Percentiles rank a stretch among this genome's conserved stretches.
phyloP scores from a whole-genome alignment of 2,888 invertebrate species.

The Plebejus argus region DNA sequence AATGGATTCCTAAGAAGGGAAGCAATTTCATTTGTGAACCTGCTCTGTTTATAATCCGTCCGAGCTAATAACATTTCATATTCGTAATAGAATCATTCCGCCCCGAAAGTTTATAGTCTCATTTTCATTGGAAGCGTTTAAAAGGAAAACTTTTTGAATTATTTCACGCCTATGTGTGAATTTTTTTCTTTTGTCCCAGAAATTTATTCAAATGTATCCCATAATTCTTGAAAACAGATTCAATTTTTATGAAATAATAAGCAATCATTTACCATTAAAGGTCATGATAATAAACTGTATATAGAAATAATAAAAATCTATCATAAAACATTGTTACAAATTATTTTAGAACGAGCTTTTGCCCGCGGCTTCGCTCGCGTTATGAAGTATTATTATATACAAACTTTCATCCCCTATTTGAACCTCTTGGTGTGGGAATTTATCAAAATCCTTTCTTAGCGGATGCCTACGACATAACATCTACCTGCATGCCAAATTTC shows the following conservation, averaged over 20 bases:
- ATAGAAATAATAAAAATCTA: not conserved
- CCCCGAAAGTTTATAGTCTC: constrained; percentile 79
- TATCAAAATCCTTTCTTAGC: too few relatives aligned
- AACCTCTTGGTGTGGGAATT: too few relatives aligned
- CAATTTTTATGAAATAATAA: not conserved
- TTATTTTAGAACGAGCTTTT: not conserved
- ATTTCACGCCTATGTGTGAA: constrained; percentile 53
- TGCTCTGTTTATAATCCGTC: constrained; percentile 81
- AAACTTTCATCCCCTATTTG: too few relatives aligned
- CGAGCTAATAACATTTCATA: constrained; percentile 81
- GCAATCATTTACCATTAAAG: too few relatives aligned
- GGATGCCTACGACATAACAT: too few relatives aligned
- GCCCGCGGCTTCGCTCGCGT: too few relatives aligned
- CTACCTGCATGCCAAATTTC: too few relatives aligned
- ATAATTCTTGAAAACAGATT: not conserved
- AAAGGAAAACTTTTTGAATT: constrained; percentile 77
- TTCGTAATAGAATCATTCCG: constrained; percentile 81
- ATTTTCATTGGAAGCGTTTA: constrained; percentile 80
- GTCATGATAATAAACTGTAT: too few relatives aligned
- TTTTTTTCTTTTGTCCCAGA: not conserved
- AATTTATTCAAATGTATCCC: not conserved
- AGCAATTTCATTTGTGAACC: constrained; percentile 81
- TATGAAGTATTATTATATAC: too few relatives aligned
- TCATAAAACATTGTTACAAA: not conserved
- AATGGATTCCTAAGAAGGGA: constrained; percentile 79